Percentiles rank a stretch among this genome's conserved stretches.
Conservation (phyloP, 2,113 vertebrate genomes). For the Gila orcuttii region DNA sequence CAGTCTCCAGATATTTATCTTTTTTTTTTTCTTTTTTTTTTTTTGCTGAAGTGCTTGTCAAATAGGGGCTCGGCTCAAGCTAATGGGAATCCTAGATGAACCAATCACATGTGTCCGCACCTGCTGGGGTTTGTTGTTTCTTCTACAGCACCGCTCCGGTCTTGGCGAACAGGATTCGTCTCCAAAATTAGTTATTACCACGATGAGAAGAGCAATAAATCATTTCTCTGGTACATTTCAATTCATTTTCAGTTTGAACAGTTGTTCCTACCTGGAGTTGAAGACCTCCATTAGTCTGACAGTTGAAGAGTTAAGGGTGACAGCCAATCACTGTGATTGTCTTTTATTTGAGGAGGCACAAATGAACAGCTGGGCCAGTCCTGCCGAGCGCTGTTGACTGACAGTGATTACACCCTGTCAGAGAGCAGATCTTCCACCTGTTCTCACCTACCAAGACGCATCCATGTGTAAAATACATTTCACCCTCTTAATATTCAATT, state of each 20-base stretch:
- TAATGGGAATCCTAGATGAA: constrained; percentile 33
- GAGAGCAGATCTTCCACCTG: constrained; percentile 45
- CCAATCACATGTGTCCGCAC: constrained; percentile 17
- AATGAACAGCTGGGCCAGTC: constrained; percentile 49
- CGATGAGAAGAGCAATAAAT: constrained; percentile 67
- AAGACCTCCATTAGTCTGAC: constrained; percentile 64
- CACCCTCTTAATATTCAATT: constrained; percentile 47
- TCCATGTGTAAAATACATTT: constrained; percentile 30
- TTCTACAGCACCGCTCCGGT: constrained; percentile 34
- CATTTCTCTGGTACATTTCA: constrained; percentile 61
- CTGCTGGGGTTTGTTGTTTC: constrained; percentile 43
- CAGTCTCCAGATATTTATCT: neutral
- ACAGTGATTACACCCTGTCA: constrained; percentile 46
- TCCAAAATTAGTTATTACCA: constrained; percentile 68
- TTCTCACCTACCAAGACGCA: constrained; percentile 7
- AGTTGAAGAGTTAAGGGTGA: constrained; percentile 55
- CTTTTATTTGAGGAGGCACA: constrained; percentile 53
- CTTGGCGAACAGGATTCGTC: constrained; percentile 49
- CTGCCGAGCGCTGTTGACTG: constrained; percentile 37
- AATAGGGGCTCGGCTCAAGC: constrained; percentile 3
- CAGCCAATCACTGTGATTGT: constrained; percentile 53
- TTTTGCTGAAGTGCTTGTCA: constrained; percentile 19
- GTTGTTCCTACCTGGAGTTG: constrained; percentile 53
- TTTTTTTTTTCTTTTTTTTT: neutral
- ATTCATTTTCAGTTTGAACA: constrained; percentile 59